Evolutionary conservation across 2,113 vertebrate species (phyloP).

Genomic region (Melanocharis versteri): DNA sequence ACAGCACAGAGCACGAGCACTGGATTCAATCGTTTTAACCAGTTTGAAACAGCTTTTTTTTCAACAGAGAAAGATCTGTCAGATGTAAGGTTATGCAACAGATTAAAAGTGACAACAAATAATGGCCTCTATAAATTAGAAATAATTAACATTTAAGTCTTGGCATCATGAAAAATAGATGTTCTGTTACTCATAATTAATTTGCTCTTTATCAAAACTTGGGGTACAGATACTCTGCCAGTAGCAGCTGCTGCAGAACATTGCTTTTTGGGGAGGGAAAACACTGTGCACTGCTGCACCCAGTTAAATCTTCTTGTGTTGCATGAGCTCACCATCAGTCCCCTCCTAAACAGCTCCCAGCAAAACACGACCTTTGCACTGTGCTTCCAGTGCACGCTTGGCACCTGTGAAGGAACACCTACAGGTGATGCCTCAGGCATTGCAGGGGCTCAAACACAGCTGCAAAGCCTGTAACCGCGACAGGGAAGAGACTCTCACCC

Average conservation of each 20-base stretch:
- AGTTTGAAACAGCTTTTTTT: background rate
- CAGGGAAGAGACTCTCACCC: background rate
- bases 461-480: accelerated
- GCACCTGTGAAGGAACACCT: background rate
- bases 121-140: background rate
- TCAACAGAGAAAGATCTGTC: background rate
- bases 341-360: background rate
- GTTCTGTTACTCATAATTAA: background rate
- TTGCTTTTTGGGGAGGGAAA: background rate
- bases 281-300: background rate
- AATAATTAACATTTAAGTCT: background rate
- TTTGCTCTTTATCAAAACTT: background rate
- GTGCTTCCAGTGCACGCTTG: background rate
- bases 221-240: background rate
- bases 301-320: background rate
- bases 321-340: background rate
- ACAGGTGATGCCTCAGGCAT: background rate
- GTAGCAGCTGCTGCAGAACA: background rate
- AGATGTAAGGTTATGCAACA: background rate
- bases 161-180: background rate
- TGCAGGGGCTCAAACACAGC: background rate
- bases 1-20: background rate
- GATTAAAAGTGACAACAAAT: background rate
- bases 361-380: background rate
- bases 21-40: background rate